Evolutionary conservation across 2,888 invertebrate genomes (phyloP), one percentile per base, ranked within the genome.

Genomic region (Phaonia tiefii): DNA sequence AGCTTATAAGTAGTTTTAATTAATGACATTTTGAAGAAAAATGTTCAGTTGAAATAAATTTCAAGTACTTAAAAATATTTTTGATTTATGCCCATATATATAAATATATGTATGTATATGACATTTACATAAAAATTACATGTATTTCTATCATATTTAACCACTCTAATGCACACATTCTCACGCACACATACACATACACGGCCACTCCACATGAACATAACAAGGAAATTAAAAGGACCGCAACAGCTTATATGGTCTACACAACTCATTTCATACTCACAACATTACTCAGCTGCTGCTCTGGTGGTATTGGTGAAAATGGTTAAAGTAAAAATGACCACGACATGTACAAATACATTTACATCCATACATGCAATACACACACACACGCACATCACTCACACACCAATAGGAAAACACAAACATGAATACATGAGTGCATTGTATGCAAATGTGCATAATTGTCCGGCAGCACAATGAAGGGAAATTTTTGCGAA

Each of bases 191-290:
- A 25, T 15, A 58, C 10, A 13, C 58, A 15, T 49, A 54, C 25
- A 54, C 22, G n/a, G 22, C 31, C n/a, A n/a, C 15, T 58, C 15
- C 13, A 37, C 42, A 63, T 39, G 39, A 20, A 63, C 26, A 42
- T 25, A 65, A 42, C 60, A 72, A 51, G 72, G 72, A 73, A 73
- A 73, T 73, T 73, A 73, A 73, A 73, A 51, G 63, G 39, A 63
- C 72, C 72, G 39, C 72, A 73, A 65, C 20, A 73, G 60, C 63
- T 73, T 63, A 51, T 63, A 65, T 39, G 51, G 63, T 51, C 17
- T 17, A 63, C 46, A 46, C 72, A 72, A 49, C 17, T 60, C 60
- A 60, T 63, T 54, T 63, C 63, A 22, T 39, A 54, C 54, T 54
- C 3, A 20, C 22, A 73, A 11, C 37, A 54, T 63, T 63, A 73